These are phyloP conservation scores for Zonitis immaculata DNA, from an alignment of 2,888 invertebrate genomes.

Conservation along the genomic window DNA sequence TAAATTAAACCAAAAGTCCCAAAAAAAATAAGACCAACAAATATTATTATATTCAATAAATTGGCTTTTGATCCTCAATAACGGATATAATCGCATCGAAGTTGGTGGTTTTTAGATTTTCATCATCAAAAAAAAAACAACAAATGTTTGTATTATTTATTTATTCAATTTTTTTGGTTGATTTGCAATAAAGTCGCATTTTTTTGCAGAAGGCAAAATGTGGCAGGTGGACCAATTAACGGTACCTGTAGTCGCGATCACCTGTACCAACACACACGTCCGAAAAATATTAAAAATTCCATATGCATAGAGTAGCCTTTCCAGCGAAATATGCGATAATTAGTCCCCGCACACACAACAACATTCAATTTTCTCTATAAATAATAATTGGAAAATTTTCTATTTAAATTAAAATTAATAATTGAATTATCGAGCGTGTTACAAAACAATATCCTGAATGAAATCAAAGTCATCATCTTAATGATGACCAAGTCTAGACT, in stretches of 20 bases:
- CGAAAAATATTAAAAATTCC: constrained; percentile 33
- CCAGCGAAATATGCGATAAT: constrained; percentile 23
- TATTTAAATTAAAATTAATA: not conserved
- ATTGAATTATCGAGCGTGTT: not conserved
- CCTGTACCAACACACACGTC: constrained; percentile 42
- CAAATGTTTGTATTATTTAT: too few relatives aligned
- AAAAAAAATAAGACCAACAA: too few relatives aligned
- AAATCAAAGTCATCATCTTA: not conserved
- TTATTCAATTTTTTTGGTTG: not conserved
- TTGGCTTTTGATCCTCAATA: too few relatives aligned
- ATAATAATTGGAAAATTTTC: not conserved
- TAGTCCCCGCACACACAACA: not conserved
- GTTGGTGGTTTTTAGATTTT: too few relatives aligned
- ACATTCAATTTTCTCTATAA: not conserved
- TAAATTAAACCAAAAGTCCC: not conserved
- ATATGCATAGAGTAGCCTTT: constrained; percentile 20
- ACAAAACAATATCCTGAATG: not conserved
- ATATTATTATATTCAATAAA: too few relatives aligned
- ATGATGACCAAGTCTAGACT: not conserved
- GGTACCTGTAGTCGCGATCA: constrained; percentile 48
- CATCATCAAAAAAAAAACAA: too few relatives aligned
- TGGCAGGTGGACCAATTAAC: constrained; percentile 49
- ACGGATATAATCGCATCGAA: too few relatives aligned
- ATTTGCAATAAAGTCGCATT: not conserved
- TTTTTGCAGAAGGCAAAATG: constrained; percentile 26